These are phyloP conservation scores for Procambarus virginalis DNA, from an alignment of 1,140 invertebrate genomes.

Conservation along the genomic window DNA sequence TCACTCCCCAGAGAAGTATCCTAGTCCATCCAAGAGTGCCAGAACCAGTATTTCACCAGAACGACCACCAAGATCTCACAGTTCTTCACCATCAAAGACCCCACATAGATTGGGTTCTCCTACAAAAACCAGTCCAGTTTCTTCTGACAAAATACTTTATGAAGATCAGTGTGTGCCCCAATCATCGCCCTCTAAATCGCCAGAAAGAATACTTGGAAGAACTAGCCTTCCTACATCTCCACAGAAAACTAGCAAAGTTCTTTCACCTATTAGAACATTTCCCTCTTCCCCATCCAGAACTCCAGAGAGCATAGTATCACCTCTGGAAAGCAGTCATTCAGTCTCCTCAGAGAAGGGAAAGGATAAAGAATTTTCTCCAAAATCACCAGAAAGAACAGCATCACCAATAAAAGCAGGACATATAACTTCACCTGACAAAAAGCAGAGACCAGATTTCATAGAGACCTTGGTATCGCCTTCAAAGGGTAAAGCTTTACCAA, in stretches of 20 bases:
- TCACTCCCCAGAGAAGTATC: slow-evolving; percentile 54
- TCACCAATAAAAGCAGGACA: slow-evolving; percentile 19
- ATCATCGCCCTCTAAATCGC: slow-evolving; percentile 40
- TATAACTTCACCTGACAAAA: slow-evolving; percentile 33
- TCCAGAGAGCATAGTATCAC: slow-evolving; percentile 14
- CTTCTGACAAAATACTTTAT: background rate
- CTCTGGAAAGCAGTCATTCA: background rate
- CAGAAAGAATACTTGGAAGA: slow-evolving; percentile 43
- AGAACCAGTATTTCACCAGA: slow-evolving; percentile 25
- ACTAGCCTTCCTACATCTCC: background rate
- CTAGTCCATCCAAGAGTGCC: slow-evolving; percentile 45
- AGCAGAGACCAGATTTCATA: background rate
- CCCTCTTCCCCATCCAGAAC: background rate
- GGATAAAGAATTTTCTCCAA: slow-evolving; percentile 17
- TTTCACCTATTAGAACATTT: background rate
- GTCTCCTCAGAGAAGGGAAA: background rate
- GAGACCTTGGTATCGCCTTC: background rate
- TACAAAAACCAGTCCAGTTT: slow-evolving; percentile 19
- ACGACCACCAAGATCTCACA: background rate
- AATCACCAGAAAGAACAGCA: slow-evolving; percentile 3
- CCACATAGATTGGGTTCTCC: slow-evolving; percentile 15
- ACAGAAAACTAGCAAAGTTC: background rate
- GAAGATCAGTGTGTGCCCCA: background rate
- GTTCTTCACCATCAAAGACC: slow-evolving; percentile 18
- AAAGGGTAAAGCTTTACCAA: background rate